Base-by-base conservation (phyloP, 2,113 vertebrate genomes). In the Coracopsis vasa region DNA sequence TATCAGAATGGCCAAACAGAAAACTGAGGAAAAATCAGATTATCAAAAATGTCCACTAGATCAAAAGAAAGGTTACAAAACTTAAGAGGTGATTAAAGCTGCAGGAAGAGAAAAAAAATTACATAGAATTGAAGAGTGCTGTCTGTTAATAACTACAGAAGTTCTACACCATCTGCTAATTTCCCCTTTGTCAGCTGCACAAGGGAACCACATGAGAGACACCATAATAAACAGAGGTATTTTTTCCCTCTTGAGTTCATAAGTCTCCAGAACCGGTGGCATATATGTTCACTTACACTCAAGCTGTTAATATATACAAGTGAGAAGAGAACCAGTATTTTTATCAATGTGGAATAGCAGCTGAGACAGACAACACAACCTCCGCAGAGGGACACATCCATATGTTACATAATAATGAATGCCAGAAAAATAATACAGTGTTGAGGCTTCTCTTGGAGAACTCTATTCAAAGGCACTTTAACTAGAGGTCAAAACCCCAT, bases 321-420 rank as follows among this genome's bases (percentile, higher is more conserved):
- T 85, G 94, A 95, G 91, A 95, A 91, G 67, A 88, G 86, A 97
- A 94, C 73, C 62, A 85, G 88, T 96, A 96, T 97, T 97, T 97
- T 96, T 97, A 96, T 95, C 96, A 96, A 96, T 95, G 95, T 96
- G 95, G 81, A 94, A 94, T 50, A 97, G 92, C 95, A 93, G 94
- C 95, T 94, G 97, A 96, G 95, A 96, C 86, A 92, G 95, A 97
- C 93, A 96, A 96, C 94, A 96, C 95, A 96, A 92, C 96, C 96
- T 96, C 95, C 83, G 2, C 95, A 96, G 88, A 94, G 86, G 96
- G 92, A 80, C 94, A 83, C 1, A 86, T 91, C 94, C 94, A 94
- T 96, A 97, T 97, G 97, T 80, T 80, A 74, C 60, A 65, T 70
- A 86, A 79, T 88, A 90, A 92, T 16, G 72, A 85, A 80, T 82